Conservation (phyloP, 2,888 invertebrate species). For the Leptinotarsa haldemani region DNA sequence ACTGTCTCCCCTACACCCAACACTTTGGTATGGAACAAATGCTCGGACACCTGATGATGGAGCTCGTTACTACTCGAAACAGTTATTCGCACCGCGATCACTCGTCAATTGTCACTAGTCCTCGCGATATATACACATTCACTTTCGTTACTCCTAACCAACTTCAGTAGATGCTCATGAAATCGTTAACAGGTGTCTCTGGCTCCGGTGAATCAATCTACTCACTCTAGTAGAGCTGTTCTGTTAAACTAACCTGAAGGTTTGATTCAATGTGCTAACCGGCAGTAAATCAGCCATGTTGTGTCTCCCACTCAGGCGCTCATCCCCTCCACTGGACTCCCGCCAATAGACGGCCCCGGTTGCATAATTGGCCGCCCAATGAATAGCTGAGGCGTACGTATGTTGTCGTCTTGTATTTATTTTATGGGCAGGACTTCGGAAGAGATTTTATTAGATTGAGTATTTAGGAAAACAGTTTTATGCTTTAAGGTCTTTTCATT, state of each 20-base stretch:
- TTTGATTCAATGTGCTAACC: conserved; percentile 48
- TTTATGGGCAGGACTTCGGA: conserved; percentile 64
- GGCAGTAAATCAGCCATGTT: conserved; percentile 67
- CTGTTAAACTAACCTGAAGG: conserved; percentile 62
- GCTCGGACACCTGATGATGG: conserved; percentile 2
- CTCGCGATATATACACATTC: conserved; percentile 15
- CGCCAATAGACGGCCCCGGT: conserved; percentile 56
- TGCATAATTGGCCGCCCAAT: conserved; percentile 62
- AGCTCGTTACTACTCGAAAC: conserved; percentile 7
- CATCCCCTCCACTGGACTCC: conserved; percentile 48
- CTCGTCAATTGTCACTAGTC: conserved; percentile 17
- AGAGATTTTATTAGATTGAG: conserved; percentile 66
- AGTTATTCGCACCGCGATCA: conserved; percentile 25
- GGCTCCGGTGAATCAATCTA: conserved; percentile 33
- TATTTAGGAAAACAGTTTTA: conserved; percentile 66
- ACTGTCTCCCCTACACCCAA: conserved; percentile 63
- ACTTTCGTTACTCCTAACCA: conserved; percentile 19
- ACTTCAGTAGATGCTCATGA: conserved; percentile 14
- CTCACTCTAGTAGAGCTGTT: conserved; percentile 57
- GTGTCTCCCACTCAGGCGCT: conserved; percentile 55
- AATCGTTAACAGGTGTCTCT: conserved; percentile 48
- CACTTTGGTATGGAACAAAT: conserved; percentile 56
- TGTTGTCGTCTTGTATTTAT: conserved; percentile 61
- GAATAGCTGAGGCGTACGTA: conserved; percentile 58
- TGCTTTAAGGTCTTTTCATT: conserved; percentile 60